These are phyloP conservation scores for Leptatherina wallacei DNA, from an alignment of 2,797 vertebrate species.

Conservation along the genomic window DNA sequence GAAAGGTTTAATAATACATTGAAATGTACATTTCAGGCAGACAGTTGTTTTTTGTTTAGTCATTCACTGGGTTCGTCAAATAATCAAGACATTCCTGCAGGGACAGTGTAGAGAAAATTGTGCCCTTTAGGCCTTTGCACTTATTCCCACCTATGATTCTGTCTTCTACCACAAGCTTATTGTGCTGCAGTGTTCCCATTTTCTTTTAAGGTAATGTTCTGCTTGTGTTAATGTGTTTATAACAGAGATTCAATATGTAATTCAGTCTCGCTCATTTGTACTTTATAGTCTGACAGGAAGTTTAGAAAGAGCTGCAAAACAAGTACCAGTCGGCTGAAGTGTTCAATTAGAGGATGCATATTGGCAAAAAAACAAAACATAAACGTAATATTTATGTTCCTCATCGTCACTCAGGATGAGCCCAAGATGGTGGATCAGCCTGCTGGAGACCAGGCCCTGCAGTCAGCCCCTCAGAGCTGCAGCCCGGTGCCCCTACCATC, in stretches of 20 bases:
- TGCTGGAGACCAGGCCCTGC: conserved; percentile 78
- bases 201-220: not conserved
- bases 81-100: not conserved
- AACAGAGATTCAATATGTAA: not conserved
- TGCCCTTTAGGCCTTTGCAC: conserved; percentile 4
- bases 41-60: not conserved
- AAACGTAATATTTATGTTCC: not conserved
- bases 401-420: conserved; percentile 72
- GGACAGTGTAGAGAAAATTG: not conserved
- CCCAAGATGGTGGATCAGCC: conserved; percentile 79
- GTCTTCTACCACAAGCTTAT: not conserved
- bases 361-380: not conserved
- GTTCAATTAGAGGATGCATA: not conserved
- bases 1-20: not conserved
- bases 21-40: not conserved
- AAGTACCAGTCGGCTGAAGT: not conserved
- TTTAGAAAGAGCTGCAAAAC: not conserved
- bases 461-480: conserved; percentile 60
- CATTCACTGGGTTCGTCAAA: conserved; percentile 1
- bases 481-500: conserved; percentile 66
- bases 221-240: not conserved
- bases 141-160: not conserved
- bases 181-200: conserved; percentile 1
- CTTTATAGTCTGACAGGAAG: not conserved
- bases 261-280: not conserved